These are phyloP conservation scores for Encarsia formosa DNA, from an alignment of 2,888 invertebrate genomes.

Conservation along the genomic window DNA sequence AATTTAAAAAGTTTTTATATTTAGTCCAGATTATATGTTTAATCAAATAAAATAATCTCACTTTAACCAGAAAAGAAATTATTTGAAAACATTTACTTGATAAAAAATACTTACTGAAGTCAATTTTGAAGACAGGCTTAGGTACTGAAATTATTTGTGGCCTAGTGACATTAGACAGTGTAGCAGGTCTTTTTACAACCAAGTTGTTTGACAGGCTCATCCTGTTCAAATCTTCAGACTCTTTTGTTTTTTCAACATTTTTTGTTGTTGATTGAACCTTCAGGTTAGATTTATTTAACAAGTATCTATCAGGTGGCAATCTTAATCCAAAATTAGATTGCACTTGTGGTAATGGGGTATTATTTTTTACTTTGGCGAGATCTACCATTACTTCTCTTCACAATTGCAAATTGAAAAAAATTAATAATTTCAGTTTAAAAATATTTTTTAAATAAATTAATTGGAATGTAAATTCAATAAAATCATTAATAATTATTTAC, in stretches of 20 bases:
- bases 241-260: slow-evolving; percentile 33
- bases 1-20: no score
- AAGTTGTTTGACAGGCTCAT: slow-evolving; percentile 55
- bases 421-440: no score
- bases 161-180: slow-evolving; percentile 58
- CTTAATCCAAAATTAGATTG: slow-evolving; percentile 90
- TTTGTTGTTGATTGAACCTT: slow-evolving; percentile 55
- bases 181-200: slow-evolving; percentile 53
- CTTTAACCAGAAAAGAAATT: no score
- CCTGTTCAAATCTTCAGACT: slow-evolving; percentile 36
- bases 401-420: no score
- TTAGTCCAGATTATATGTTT: no score
- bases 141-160: slow-evolving; percentile 69
- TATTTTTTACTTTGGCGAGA: slow-evolving; percentile 83
- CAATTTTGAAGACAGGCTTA: slow-evolving; percentile 72
- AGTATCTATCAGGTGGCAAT: slow-evolving; percentile 93
- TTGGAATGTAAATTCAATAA: no score
- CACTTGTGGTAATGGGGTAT: slow-evolving; percentile 80
- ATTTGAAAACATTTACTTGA: no score
- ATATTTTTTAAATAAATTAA: no score
- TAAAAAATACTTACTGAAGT: slow-evolving; percentile 16
- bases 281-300: slow-evolving; percentile 78
- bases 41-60: no score
- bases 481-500: no score
- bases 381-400: slow-evolving; percentile 88